Evolutionary conservation across 1,140 invertebrate genomes (phyloP), one percentile per base, ranked within the genome.

Genomic region (Tetramorium parvispinum): DNA sequence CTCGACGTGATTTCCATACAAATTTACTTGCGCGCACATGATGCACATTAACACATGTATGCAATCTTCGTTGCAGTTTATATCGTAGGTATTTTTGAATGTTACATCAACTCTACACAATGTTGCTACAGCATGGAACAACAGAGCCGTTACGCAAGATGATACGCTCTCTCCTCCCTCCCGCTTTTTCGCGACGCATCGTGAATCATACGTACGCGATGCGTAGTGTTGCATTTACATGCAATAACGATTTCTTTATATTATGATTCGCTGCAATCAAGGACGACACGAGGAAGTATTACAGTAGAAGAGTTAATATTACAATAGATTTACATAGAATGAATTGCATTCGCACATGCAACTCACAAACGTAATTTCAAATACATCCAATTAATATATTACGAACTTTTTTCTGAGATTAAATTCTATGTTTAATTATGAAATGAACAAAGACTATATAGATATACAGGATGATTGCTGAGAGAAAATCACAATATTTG

Each of bases 131-230:
- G 46, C 49, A 3, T 3, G 37, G 21, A 57, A 81, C 77, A 81
- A 70, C 77, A 81, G 77, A 40, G 32, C 51, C 32, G 32, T 79
- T 82, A 71, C 37, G 78, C 40, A 82, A 76, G 46, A 78, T 71
- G 21, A 16, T n/a, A 24, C 18, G 21, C 32, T 13, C 21, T 24
- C 32, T 8, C 13, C 24, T 18, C 43, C 43, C 7, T 16, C 8
- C 6, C 37, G 6, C 27, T 46, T 2, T 61, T 43, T 57, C 11
- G 3, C 11, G 51, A 55, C 10, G 32, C 32, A 32, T 32, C 32
- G 2, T 71, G 66, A 71, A 71, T 71, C 65, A 24, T 27, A 21
- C 13, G 37, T 46, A 57, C 18, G 24, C 24, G 13, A 71, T 37
- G 16, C 49, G 21, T 43, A 40, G 73, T 24, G 16, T 11, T 49